Conservation (phyloP, 2,113 vertebrate genomes). For the Carassius auratus region DNA sequence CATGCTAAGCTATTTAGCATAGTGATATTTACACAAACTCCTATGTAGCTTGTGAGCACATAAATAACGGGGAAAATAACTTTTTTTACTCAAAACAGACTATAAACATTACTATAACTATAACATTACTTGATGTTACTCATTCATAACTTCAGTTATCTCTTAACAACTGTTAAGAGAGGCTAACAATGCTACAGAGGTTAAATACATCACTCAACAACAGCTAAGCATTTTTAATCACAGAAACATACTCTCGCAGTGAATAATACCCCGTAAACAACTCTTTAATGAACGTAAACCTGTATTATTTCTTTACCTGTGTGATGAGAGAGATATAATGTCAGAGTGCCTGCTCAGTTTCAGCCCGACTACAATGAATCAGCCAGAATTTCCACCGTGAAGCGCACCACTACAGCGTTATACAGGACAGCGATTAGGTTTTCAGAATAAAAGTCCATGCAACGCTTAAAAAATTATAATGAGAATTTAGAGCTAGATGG, state of each 20-base stretch:
- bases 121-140: not conserved
- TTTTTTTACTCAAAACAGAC: not conserved
- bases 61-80: not conserved
- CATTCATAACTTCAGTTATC: not conserved
- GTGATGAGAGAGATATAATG: not conserved
- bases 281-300: not conserved
- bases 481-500: not conserved
- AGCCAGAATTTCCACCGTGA: slow-evolving; percentile 82
- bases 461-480: too few relatives aligned
- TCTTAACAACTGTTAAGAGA: not conserved
- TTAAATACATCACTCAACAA: not conserved
- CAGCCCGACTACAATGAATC: slow-evolving; percentile 84
- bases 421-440: not conserved
- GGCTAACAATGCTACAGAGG: slow-evolving; percentile 15
- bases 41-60: not conserved
- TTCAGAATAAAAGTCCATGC: slow-evolving; percentile 49
- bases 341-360: slow-evolving; percentile 14
- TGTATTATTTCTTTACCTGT: slow-evolving; percentile 53
- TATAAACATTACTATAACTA: too few relatives aligned
- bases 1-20: slow-evolving; percentile 22
- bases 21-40: not conserved
- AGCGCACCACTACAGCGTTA: slow-evolving; percentile 69
- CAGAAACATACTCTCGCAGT: slow-evolving; percentile 26
- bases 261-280: slow-evolving; percentile 57
- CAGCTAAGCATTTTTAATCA: slow-evolving; percentile 57